Evolutionary conservation across 2,888 invertebrate genomes (phyloP), one percentile per base, ranked within the genome.

Genomic region (Cataglyphis rosenhaueri): DNA sequence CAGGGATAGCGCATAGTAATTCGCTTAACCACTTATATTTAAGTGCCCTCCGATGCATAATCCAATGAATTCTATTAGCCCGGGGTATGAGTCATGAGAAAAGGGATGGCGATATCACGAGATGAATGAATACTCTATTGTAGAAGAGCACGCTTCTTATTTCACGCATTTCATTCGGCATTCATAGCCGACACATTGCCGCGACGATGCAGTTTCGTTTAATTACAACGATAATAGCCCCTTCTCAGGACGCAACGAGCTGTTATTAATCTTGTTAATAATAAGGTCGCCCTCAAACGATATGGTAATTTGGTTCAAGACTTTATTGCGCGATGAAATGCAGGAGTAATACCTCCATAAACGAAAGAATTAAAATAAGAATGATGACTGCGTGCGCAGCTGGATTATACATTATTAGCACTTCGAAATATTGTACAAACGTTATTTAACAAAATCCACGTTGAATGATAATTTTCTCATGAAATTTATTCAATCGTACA

Each of bases 11-110:
- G 64, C 35, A 66, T 84, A 85, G 85, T 90, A 91, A 92, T 92
- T 92, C 91, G 85, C 84, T 91, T 89, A 91, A 88, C 88, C 91
- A 91, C 88, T 92, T 90, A 90, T 81, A 84, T 88, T 89, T 89
- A 90, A 92, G 90, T 91, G 88, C 87, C 89, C 87, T 86, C 86
- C 90, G 84, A 87, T 87, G 88, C 87, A 89, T 90, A 90, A 92
- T 91, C 85, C 87, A 88, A 90, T 90, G 81, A 91, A 89, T 91
- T 91, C 84, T 85, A 87, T 91, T 89, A 90, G 79, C 62, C 12
- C 38, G 52, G 62, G 59, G 57, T 70, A 74, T 76, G 32, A 18
- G 32, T 18, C 66, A 52, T 21, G 61, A 55, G 62, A 65, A 75
- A 41, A 62, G 71, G 71, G 74, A 82, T 44, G 71, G 44, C 75